Conservation (phyloP, 2,888 invertebrate genomes). For the Hirtodrosophila histrioides region DNA sequence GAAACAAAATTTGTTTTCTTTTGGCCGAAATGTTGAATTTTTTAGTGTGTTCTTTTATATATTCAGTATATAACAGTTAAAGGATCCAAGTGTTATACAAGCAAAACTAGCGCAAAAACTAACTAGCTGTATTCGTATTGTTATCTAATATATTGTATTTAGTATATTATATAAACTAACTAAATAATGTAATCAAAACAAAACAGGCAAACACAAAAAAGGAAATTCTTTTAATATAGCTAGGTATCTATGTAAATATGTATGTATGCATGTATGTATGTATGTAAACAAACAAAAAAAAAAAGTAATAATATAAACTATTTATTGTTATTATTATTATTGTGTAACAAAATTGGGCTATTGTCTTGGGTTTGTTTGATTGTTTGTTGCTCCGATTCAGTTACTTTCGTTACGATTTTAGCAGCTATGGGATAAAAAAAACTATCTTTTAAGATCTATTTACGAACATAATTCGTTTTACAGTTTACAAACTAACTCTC, state of each 20-base stretch:
- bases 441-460: conserved; percentile 18
- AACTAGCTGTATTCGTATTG: not conserved
- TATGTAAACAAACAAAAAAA: conserved; percentile 52
- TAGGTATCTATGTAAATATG: conserved; percentile 30
- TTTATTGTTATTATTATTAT: conserved; percentile 25
- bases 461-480: not conserved
- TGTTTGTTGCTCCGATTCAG: conserved; percentile 82
- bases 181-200: conserved; percentile 36
- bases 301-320: conserved; percentile 43
- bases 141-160: conserved; percentile 15
- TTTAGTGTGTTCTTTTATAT: conserved; percentile 23
- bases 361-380: conserved; percentile 78
- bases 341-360: conserved; percentile 79
- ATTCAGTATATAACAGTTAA: conserved; percentile 54
- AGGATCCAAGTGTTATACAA: conserved; percentile 68
- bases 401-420: conserved; percentile 65
- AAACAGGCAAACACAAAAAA: conserved; percentile 34
- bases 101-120: not conserved
- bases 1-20: conserved; percentile 39
- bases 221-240: conserved; percentile 39
- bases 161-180: conserved; percentile 16
- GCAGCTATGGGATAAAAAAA: conserved; percentile 38
- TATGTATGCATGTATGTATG: conserved; percentile 25
- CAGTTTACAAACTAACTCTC: not conserved
- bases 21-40: conserved; percentile 70